Evolutionary conservation across 2,797 vertebrate species (phyloP), one percentile per base, ranked within the genome.

Genomic region (Protosalanx chinensis): DNA sequence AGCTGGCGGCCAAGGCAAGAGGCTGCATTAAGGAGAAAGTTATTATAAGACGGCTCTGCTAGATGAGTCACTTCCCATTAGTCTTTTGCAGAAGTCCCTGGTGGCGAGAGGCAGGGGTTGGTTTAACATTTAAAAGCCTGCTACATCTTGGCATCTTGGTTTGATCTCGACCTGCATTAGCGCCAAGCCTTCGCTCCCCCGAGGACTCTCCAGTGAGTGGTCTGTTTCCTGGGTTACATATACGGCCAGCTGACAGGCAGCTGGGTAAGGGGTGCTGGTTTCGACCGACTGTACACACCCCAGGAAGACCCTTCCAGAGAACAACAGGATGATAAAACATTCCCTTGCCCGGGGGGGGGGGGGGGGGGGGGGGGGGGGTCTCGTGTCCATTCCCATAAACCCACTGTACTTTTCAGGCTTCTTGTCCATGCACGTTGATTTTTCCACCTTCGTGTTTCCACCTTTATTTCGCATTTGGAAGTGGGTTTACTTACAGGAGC

Each of bases 161-260:
- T 77, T 82, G 80, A 84, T 86, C 83, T 64, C 76, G 32, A 27
- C 75, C 72, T 76, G 81, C 85, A 86, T 89, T 86, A 88, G 85
- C 0, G 74, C 77, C 68, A 77, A 84, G 83, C 80, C 78, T 81
- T 82, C 82, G 78, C 82, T 83, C 85, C 82, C 84, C 85, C 81
- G 58, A 77, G 86, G 85, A 74, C 76, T 13, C 74, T 81, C 82
- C 77, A 81, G 81, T 79, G 81, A 83, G 85, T 75, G 72, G 80
- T 72, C 81, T 75, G 75, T 82, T 82, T 80, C 10, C 72, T 81
- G 68, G 84, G 86, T 84, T 82, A 81, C 8, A 74, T 82, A 85
- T 74, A 81, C 82, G 64, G 66, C 66, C 77, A 57, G 76, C 74
- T 76, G 72, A 71, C 53, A 75, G 78, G 73, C 83, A 86, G 81